phyloP scores from a whole-genome alignment of 1,140 invertebrate species.

The Drosophila kurseongensis region DNA sequence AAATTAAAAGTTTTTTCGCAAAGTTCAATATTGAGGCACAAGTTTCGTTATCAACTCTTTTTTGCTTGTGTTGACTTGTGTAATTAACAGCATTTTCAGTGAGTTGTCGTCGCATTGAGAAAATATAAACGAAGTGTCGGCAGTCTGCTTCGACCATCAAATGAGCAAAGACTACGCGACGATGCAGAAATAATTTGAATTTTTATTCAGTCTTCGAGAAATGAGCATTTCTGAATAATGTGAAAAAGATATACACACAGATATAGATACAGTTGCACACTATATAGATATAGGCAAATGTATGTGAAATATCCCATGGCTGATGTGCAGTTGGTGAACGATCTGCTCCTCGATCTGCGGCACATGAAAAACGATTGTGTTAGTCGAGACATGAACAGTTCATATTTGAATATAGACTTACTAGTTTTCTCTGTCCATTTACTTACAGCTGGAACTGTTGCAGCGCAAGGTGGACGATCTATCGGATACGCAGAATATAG shows the following conservation, averaged over 20 bases:
- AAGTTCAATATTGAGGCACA: not conserved
- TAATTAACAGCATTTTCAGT: constrained; percentile 63
- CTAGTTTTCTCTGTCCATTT: constrained; percentile 24
- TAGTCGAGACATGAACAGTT: constrained; percentile 43
- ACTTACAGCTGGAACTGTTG: constrained; percentile 92
- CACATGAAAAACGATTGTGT: constrained; percentile 81
- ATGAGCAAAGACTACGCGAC: constrained; percentile 63
- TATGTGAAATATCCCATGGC: constrained; percentile 83
- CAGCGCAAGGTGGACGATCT: constrained; percentile 95
- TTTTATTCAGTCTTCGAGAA: constrained; percentile 26
- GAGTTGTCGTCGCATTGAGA: constrained; percentile 41
- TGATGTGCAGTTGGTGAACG: constrained; percentile 78
- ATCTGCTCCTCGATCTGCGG: constrained; percentile 77
- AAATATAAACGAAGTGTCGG: constrained; percentile 46
- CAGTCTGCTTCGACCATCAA: constrained; percentile 66
- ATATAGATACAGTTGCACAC: constrained; percentile 13
- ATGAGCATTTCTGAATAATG: constrained; percentile 27
- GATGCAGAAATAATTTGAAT: constrained; percentile 54
- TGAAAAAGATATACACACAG: constrained; percentile 4
- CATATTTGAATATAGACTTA: not conserved
- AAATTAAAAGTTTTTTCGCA: not conserved
- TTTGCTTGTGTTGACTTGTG: constrained; percentile 48
- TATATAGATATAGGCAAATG: constrained; percentile 71
- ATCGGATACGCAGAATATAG: constrained; percentile 92
- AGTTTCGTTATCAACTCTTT: constrained; percentile 2